These are phyloP conservation scores for Leptonema lineaticorne DNA, from an alignment of 1,140 invertebrate genomes.

Conservation along the genomic window DNA sequence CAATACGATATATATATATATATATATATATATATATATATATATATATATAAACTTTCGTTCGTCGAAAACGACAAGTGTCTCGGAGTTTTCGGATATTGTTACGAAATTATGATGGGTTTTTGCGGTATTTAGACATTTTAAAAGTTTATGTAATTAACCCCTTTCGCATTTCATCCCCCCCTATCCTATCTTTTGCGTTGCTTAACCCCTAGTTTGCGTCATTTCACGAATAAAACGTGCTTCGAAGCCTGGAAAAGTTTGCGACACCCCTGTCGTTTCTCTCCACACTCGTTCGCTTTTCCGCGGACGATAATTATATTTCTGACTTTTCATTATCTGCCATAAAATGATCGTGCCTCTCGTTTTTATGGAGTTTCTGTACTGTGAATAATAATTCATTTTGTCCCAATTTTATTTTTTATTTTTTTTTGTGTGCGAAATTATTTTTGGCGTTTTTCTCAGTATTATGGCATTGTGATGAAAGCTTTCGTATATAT, in stretches of 20 bases:
- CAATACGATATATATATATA: conserved; percentile 6
- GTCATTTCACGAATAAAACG: conserved; percentile 15
- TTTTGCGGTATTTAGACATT: not conserved
- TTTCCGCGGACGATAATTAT: not conserved
- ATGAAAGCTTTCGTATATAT: too few species aligned
- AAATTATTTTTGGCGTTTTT: too few species aligned
- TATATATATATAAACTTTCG: too few species aligned
- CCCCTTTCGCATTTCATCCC: too few species aligned
- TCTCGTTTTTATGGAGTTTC: too few species aligned
- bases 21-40: too few species aligned
- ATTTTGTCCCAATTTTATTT: too few species aligned
- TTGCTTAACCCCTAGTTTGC: conserved; percentile 1
- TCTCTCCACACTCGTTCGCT: not conserved
- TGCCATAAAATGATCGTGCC: not conserved
- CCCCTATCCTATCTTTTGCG: too few species aligned
- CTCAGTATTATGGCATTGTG: too few species aligned
- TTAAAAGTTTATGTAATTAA: conserved; percentile 9
- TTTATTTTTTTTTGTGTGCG: too few species aligned
- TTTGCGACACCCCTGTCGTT: not conserved
- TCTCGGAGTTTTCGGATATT: not conserved
- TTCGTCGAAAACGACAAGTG: too few species aligned
- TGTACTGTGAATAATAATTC: too few species aligned
- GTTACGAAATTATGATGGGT: conserved; percentile 10
- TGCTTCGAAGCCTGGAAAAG: conserved; percentile 6
- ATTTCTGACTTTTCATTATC: conserved; percentile 18